Percentiles rank a stretch among this genome's conserved stretches.
phyloP scores from a whole-genome alignment of 2,797 vertebrate species.

The Acrossocheilus fasciatus region DNA sequence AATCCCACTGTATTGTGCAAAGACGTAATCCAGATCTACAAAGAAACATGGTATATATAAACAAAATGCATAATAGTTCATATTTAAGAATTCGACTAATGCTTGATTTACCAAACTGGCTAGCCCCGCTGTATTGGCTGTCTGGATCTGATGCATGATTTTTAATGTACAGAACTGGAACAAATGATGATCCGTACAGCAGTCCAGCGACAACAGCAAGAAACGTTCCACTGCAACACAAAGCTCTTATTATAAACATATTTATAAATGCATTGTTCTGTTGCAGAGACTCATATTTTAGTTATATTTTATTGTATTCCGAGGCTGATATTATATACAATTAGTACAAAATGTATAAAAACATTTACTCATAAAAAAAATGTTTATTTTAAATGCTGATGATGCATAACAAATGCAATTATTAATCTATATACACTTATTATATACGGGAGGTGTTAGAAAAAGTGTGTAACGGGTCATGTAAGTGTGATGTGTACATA shows the following conservation, averaged over 20 bases:
- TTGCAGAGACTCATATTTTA: background rate
- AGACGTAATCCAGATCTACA: constrained; percentile 88
- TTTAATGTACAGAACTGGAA: constrained; percentile 88
- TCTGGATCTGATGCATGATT: constrained; percentile 80
- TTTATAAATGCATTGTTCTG: background rate
- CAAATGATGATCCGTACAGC: constrained; percentile 84
- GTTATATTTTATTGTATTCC: background rate
- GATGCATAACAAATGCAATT: background rate
- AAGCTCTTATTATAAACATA: background rate
- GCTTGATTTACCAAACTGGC: constrained; percentile 81
- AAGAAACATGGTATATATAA: constrained; percentile 37
- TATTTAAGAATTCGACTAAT: background rate
- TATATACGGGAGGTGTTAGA: background rate
- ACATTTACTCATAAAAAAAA: background rate
- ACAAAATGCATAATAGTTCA: background rate
- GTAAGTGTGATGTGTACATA: constrained; percentile 49
- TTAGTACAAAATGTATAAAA: background rate
- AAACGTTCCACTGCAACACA: constrained; percentile 76
- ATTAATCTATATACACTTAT: background rate
- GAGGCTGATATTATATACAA: background rate
- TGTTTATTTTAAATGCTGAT: background rate
- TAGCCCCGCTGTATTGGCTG: constrained; percentile 78
- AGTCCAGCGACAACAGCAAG: constrained; percentile 82
- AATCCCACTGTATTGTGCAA: constrained; percentile 87
- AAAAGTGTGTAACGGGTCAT: background rate